Percentiles rank a stretch among this genome's conserved stretches.
Evolutionary conservation across 2,113 vertebrate genomes (phyloP).

Genomic region (Girardinichthys multiradiatus): DNA sequence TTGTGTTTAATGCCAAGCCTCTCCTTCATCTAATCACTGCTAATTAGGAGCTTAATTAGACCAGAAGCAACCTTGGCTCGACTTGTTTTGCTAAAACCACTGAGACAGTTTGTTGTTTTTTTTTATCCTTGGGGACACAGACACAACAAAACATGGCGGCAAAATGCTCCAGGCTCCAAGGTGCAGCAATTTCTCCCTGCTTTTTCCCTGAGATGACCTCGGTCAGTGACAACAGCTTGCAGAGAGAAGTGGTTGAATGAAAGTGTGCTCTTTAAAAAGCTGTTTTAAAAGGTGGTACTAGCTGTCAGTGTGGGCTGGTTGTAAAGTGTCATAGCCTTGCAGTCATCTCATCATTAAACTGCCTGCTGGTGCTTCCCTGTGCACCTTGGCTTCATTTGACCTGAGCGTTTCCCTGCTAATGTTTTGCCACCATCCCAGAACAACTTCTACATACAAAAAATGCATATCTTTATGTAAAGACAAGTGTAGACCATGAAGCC

Average conservation of each 20-base stretch:
- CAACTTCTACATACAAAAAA: neutral
- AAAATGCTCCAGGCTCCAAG: constrained; percentile 19
- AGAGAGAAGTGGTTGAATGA: constrained; percentile 20
- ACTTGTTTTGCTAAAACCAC: constrained; percentile 12
- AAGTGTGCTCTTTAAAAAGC: constrained; percentile 10
- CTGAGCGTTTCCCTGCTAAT: neutral
- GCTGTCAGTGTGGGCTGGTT: constrained; percentile 39
- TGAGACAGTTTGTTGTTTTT: constrained; percentile 1
- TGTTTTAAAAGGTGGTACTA: constrained; percentile 25
- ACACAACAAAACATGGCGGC: constrained; percentile 18
- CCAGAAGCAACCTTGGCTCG: constrained; percentile 47
- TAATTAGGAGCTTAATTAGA: constrained; percentile 59
- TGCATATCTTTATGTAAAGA: neutral
- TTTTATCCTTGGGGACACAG: neutral
- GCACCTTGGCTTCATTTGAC: neutral
- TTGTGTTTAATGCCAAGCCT: constrained; percentile 14
- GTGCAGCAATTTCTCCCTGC: constrained; percentile 1
- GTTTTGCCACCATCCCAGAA: neutral
- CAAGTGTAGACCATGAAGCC: neutral
- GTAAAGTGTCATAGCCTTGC: constrained; percentile 28
- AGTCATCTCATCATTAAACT: constrained; percentile 14
- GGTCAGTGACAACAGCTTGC: constrained; percentile 7
- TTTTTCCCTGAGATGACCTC: constrained; percentile 24
- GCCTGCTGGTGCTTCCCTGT: neutral
- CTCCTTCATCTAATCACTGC: constrained; percentile 49